A percentile compares a stretch with the other conserved stretches of the same genome.
Evolutionary conservation across 2,113 vertebrate species (phyloP).

Genomic region (Pimephales promelas): DNA sequence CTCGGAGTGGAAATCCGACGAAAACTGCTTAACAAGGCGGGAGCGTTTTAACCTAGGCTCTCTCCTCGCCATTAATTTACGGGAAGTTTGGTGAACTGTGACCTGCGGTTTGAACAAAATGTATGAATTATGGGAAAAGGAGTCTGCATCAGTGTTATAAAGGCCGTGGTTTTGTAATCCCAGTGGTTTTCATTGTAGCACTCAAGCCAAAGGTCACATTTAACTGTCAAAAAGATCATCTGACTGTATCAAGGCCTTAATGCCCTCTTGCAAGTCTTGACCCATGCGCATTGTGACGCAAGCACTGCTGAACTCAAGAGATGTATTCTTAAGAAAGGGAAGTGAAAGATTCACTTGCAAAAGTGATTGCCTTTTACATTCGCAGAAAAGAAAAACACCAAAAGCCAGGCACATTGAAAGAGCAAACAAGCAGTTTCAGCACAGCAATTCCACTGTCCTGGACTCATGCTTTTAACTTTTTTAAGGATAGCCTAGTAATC

Average conservation of each 20-base stretch:
- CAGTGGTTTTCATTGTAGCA: conserved; percentile 1
- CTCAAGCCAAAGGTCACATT: conserved; percentile 48
- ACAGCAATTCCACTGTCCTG: neutral
- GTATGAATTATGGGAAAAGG: conserved; percentile 28
- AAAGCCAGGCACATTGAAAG: neutral
- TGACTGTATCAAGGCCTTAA: conserved; percentile 47
- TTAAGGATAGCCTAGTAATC: neutral
- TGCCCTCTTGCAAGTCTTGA: conserved; percentile 43
- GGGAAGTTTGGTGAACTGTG: conserved; percentile 29
- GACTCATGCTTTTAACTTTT: neutral
- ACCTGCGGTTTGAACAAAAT: conserved; percentile 42
- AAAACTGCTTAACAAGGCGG: conserved; percentile 27
- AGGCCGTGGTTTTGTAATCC: conserved; percentile 24
- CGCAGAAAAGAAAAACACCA: neutral
- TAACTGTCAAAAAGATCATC: conserved; percentile 39
- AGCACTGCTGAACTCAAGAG: neutral
- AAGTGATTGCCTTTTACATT: conserved; percentile 5
- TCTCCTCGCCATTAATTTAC: conserved; percentile 31
- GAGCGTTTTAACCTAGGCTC: conserved; percentile 24
- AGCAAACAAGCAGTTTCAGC: neutral
- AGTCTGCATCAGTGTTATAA: conserved; percentile 23
- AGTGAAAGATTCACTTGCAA: conserved; percentile 10
- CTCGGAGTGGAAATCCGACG: conserved; percentile 13
- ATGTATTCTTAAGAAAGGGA: conserved; percentile 21
- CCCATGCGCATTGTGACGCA: conserved; percentile 14